Evolutionary conservation across 2,113 vertebrate species (phyloP).

Genomic region (Ornithorhynchus anatinus): DNA sequence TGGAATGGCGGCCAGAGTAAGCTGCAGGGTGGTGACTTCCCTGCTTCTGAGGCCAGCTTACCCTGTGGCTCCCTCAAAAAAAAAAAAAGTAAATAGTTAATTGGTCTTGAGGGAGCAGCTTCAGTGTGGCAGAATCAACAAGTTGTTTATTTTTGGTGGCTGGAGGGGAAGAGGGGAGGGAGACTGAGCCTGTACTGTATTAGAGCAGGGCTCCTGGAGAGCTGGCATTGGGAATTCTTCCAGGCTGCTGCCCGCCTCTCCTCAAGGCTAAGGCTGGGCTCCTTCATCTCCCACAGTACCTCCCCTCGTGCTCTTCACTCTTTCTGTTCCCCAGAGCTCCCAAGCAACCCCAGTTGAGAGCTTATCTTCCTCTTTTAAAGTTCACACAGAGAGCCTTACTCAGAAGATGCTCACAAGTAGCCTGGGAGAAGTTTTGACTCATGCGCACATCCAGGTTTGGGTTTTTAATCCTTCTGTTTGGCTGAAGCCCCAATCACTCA

Average conservation of each 20-base stretch:
- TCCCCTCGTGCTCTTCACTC: not conserved
- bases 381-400: too few relatives aligned
- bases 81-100: constrained; percentile 20
- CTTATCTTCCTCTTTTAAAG: too few relatives aligned
- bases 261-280: too few relatives aligned
- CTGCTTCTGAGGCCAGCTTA: not conserved
- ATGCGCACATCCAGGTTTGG: too few relatives aligned
- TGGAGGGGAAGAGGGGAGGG: constrained; percentile 2
- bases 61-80: not conserved
- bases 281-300: not conserved
- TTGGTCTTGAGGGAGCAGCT: constrained; percentile 33
- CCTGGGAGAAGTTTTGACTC: too few relatives aligned
- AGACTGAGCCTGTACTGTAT: not conserved
- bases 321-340: fast-evolving
- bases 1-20: not conserved
- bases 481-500: too few relatives aligned
- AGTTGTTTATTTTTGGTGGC: constrained; percentile 25
- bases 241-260: not conserved
- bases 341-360: too few relatives aligned
- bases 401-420: too few relatives aligned
- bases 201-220: not conserved
- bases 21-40: not conserved
- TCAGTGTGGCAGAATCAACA: constrained; percentile 18
- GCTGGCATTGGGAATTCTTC: not conserved
- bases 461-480: too few relatives aligned